Evolutionary conservation across 2,797 vertebrate species (phyloP).

Genomic region (Artibeus jamaicensis): DNA sequence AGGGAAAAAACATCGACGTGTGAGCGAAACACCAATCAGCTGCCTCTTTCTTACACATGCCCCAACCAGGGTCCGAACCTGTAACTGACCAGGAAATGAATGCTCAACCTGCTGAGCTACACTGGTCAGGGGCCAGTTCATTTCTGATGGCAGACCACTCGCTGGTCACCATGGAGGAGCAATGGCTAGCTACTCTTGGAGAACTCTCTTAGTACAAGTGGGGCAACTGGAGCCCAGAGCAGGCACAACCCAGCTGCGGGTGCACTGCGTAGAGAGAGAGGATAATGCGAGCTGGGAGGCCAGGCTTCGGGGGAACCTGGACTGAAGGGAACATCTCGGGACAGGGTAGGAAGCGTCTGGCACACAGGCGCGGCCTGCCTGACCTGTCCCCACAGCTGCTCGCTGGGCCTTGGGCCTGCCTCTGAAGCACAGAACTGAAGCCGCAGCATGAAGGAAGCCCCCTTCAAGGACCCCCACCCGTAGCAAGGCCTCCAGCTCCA

Average conservation of each 20-base stretch:
- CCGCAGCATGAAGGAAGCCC: background rate
- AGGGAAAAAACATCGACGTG: background rate
- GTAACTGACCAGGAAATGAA: background rate
- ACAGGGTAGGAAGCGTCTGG: background rate
- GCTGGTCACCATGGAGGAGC: background rate
- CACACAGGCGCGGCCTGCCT: background rate
- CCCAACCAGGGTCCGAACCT: background rate
- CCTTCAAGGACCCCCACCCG: too few relatives aligned
- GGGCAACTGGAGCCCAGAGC: background rate
- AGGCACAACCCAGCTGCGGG: background rate
- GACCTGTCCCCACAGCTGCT: background rate
- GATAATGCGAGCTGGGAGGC: background rate
- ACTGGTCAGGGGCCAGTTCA: background rate
- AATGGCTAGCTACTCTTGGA: background rate
- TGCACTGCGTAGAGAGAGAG: accelerated
- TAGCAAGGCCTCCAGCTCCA: background rate
- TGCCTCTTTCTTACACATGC: background rate
- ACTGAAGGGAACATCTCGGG: background rate
- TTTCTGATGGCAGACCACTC: background rate
- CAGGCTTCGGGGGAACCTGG: background rate
- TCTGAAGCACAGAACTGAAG: background rate
- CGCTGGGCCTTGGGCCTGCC: background rate
- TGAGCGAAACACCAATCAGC: too few relatives aligned
- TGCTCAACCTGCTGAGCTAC: background rate
- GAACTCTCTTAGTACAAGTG: background rate